Base-by-base conservation (phyloP, 2,113 vertebrate genomes). In the Campylorhamphus procurvoides region DNA sequence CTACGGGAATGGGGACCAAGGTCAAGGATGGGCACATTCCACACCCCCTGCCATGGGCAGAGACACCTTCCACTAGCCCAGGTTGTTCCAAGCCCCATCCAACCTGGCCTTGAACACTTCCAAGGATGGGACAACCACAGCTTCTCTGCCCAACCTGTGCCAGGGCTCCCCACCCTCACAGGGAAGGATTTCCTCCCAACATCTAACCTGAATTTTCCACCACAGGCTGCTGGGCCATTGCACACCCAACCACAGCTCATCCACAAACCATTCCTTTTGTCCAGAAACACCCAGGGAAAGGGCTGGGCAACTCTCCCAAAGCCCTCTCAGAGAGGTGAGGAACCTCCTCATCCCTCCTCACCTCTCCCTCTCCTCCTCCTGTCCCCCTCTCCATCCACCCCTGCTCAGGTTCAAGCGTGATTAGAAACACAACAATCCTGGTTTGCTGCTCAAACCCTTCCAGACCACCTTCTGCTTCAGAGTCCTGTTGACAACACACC, bases 1-100 rank as follows among this genome's bases (percentile, higher is more conserved):
- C 85, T 1, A 0, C 0, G 1, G 60, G 37, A 62, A 35, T 5
- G 1, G n/a, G 59, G 28, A 31, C 14, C 56, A 23, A 20, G 59
- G 33, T 55, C 35, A 55, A 39, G 24, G n/a, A 37, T 8, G 18
- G 42, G 37, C 2, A 7, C 44, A 23, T 39, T 22, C 74, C 74
- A 62, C 74, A 62, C 4, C 63, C 50, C 31, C 77, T 14, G 6
- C 37, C 60, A 19, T 20, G 60, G 60, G 60, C 39, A 63, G 60
- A 27, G 39, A 31, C 60, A 42, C 39, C 28, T 64, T 3, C 62
- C 40, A 64, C 62, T 2, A 39, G 13, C 18, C 19, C 40, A 64
- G 62, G 62, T 23, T 31, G 62, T 19, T 64, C 62, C 59, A 60
- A 60, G 55, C 55, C 55, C 33, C 3, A 7, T 58, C 55, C 37